Conservation (phyloP, 2,888 invertebrate genomes). For the Lamellibrachia columna region DNA sequence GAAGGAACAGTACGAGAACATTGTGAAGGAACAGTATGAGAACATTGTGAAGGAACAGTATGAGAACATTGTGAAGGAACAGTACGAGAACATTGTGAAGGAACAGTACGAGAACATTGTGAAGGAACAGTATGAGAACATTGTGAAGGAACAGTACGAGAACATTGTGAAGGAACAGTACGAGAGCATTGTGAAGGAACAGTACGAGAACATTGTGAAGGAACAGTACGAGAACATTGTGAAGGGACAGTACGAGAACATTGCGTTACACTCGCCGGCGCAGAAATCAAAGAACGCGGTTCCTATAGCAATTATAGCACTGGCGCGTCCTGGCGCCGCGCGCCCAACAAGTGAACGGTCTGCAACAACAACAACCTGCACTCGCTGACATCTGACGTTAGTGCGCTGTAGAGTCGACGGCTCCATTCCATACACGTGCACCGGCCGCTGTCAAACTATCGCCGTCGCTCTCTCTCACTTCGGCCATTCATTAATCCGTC, state of each 20-base stretch:
- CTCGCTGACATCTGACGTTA: conserved; percentile 3
- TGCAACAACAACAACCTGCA: background rate
- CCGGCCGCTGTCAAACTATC: no score
- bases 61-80: no score
- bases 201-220: no score
- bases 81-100: no score
- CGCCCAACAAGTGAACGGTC: background rate
- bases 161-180: background rate
- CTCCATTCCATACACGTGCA: no score
- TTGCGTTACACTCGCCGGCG: background rate
- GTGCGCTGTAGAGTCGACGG: background rate
- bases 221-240: no score
- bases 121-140: background rate
- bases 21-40: background rate
- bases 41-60: background rate
- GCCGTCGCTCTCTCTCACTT: no score
- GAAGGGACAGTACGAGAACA: background rate
- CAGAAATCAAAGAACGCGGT: background rate
- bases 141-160: background rate
- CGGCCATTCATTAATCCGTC: no score
- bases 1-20: no score
- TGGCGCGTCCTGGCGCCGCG: background rate
- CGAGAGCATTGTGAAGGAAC: no score
- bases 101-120: no score
- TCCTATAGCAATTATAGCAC: background rate